These are phyloP conservation scores for Helarctos malayanus DNA, from an alignment of 2,797 vertebrate species.

Conservation along the genomic window DNA sequence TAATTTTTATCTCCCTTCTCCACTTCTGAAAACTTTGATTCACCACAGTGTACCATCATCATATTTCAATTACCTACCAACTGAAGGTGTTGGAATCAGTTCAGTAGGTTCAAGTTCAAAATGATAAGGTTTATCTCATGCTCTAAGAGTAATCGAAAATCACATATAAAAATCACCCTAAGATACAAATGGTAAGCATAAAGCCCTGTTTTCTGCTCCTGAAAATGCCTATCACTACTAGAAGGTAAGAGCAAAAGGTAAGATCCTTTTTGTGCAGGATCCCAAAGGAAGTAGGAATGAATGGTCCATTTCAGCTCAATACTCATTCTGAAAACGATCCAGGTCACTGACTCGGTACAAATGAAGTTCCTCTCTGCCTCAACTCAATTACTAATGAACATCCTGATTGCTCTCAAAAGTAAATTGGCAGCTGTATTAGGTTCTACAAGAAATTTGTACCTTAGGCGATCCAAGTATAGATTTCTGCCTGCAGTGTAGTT, in stretches of 20 bases:
- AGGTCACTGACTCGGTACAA: conserved; percentile 80
- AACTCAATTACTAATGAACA: conserved; percentile 84
- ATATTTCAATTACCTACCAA: not conserved
- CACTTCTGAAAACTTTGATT: conserved; percentile 3
- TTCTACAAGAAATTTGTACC: conserved; percentile 72
- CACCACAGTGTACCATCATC: not conserved
- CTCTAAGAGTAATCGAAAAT: conserved; percentile 21
- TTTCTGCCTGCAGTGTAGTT: conserved; percentile 70
- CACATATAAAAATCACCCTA: not conserved
- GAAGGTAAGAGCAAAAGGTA: conserved; percentile 29
- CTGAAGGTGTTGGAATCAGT: conserved; percentile 1
- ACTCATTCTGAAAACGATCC: conserved; percentile 77
- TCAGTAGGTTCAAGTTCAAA: not conserved
- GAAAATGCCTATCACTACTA: not conserved
- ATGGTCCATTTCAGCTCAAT: conserved; percentile 74
- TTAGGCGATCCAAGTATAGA: conserved; percentile 72
- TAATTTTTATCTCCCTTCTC: not conserved
- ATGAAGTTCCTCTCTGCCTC: conserved; percentile 80
- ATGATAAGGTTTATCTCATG: not conserved
- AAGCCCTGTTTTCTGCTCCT: conserved; percentile 36
- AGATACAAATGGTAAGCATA: conserved; percentile 18
- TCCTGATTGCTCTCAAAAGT: conserved; percentile 80
- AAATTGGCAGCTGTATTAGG: conserved; percentile 74
- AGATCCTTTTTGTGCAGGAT: not conserved
- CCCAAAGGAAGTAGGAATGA: conserved; percentile 73